Evolutionary conservation across 2,113 vertebrate genomes (phyloP).

Genomic region (Sinocyclocheilus grahami): DNA sequence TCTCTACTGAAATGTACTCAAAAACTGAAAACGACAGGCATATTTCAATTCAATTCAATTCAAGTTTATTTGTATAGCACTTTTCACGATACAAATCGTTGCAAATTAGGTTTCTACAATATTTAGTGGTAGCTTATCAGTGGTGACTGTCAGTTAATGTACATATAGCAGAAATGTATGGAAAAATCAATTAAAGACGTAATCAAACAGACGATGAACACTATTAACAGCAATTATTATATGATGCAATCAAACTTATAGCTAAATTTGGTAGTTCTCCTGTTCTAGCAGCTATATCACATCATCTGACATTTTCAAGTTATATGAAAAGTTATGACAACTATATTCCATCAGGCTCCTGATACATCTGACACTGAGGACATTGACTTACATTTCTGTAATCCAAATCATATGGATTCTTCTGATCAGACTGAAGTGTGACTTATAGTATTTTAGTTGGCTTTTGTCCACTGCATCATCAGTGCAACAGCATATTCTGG

Average conservation of each 20-base stretch:
- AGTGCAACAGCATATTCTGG: constrained; percentile 26
- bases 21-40: not conserved
- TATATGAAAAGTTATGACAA: not conserved
- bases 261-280: not conserved
- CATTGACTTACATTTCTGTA: constrained; percentile 25
- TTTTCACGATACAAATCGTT: too few species aligned
- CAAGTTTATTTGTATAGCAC: too few species aligned
- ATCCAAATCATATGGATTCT: constrained; percentile 42
- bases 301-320: not conserved
- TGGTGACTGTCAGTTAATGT: too few species aligned
- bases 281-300: not conserved
- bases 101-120: too few species aligned
- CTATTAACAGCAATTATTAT: too few species aligned
- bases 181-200: too few species aligned
- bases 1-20: too few species aligned
- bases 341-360: constrained; percentile 28
- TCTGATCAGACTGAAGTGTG: constrained; percentile 46
- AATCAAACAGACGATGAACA: too few species aligned
- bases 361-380: constrained; percentile 28
- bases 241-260: too few species aligned
- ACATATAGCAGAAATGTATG: too few species aligned
- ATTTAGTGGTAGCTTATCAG: too few species aligned
- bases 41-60: too few species aligned
- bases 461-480: constrained; percentile 32
- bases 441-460: constrained; percentile 18